Conservation (phyloP, 2,797 vertebrate genomes). For the Bryconaethiops microstoma region DNA sequence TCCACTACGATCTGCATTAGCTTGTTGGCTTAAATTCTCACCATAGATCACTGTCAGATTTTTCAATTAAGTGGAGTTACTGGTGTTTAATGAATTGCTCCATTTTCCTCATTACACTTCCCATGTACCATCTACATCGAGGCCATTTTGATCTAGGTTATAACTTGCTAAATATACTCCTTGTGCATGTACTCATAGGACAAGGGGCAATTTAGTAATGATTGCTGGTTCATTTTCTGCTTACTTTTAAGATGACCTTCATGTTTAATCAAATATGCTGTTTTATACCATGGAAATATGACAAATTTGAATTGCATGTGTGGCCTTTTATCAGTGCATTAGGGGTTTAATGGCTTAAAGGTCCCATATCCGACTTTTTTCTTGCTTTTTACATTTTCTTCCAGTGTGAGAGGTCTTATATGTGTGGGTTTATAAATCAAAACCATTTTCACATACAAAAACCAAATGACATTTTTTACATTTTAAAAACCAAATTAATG, state of each 20-base stretch:
- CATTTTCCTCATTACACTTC: neutral
- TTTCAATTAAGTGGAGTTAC: neutral
- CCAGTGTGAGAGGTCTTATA: too few species aligned
- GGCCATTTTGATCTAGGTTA: conserved; percentile 44
- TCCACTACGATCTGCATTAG: neutral
- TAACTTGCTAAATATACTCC: conserved; percentile 36
- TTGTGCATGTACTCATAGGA: neutral
- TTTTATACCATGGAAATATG: neutral
- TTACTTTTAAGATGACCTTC: neutral
- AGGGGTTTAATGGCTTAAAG: neutral
- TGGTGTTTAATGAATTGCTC: conserved; percentile 9
- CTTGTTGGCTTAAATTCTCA: neutral
- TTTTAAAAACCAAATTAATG: too few species aligned
- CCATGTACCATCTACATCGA: conserved; percentile 12
- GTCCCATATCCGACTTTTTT: too few species aligned
- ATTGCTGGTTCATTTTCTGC: neutral
- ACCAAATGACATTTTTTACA: too few species aligned
- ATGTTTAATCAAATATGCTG: neutral
- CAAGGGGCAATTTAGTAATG: neutral
- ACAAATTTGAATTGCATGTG: too few species aligned
- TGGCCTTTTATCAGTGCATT: neutral
- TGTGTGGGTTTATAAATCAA: too few species aligned
- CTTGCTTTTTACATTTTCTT: too few species aligned
- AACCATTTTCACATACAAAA: too few species aligned
- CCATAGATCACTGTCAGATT: neutral